Conservation (phyloP, 2,888 invertebrate genomes). For the Diplazon laetatorius region DNA sequence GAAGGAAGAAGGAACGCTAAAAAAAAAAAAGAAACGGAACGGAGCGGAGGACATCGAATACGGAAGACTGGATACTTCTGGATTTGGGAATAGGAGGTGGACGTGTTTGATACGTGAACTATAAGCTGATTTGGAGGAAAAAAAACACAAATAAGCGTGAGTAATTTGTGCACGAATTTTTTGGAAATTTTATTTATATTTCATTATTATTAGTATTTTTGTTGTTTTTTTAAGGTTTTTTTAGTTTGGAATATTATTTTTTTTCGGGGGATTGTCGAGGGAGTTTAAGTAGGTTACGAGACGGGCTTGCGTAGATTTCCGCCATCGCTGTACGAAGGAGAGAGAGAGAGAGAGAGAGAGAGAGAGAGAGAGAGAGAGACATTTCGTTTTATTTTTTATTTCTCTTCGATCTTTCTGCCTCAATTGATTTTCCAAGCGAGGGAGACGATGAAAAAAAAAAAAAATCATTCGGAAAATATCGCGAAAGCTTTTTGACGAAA, state of each 20-base stretch:
- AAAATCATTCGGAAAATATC: too few relatives aligned
- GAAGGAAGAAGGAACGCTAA: neutral
- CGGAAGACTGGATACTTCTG: constrained; percentile 54
- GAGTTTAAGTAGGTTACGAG: too few relatives aligned
- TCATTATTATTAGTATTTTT: neutral
- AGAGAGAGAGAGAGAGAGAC: too few relatives aligned
- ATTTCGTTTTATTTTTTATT: too few relatives aligned
- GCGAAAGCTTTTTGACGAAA: neutral
- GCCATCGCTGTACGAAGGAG: too few relatives aligned
- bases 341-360: too few relatives aligned
- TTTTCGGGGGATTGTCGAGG: neutral
- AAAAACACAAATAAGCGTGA: constrained; percentile 9
- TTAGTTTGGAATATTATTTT: neutral
- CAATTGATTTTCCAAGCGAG: too few relatives aligned
- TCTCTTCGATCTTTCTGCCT: too few relatives aligned
- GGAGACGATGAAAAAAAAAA: too few relatives aligned
- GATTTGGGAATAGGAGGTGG: constrained; percentile 34
- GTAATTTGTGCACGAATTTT: too few relatives aligned
- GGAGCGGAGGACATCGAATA: constrained; percentile 2
- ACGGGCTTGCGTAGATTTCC: too few relatives aligned
- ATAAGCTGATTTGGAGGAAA: too few relatives aligned
- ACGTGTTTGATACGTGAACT: constrained; percentile 49
- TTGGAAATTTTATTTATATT: neutral
- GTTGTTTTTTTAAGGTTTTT: neutral
- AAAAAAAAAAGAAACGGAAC: neutral